These are phyloP conservation scores for Catocala sponsa DNA, from an alignment of 2,888 invertebrate genomes.

Conservation along the genomic window DNA sequence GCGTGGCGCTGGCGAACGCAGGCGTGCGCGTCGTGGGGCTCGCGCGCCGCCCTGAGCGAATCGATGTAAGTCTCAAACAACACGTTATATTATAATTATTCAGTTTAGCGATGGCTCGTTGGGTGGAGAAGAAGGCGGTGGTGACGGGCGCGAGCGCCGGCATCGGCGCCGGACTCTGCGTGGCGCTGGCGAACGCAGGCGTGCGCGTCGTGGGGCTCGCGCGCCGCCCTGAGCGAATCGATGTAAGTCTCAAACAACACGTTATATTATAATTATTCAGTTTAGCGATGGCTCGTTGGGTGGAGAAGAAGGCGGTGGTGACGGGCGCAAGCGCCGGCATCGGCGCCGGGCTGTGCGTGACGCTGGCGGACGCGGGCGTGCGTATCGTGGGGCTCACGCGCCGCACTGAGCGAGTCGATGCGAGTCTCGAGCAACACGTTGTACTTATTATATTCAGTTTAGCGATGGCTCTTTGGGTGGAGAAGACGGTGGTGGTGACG, in stretches of 20 bases:
- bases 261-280: background rate
- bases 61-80: constrained; percentile 54
- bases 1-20: constrained; percentile 64
- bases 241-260: too few relatives aligned
- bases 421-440: constrained; percentile 34
- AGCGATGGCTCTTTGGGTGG: constrained; percentile 62
- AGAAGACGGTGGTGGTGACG: constrained; percentile 77
- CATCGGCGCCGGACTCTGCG: constrained; percentile 72
- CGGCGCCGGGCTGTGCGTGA: constrained; percentile 68
- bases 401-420: constrained; percentile 54
- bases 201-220: constrained; percentile 64
- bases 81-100: too few relatives aligned
- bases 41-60: constrained; percentile 58
- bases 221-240: constrained; percentile 21
- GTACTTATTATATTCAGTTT: too few relatives aligned
- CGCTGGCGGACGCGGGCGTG: constrained; percentile 69
- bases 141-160: constrained; percentile 82
- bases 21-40: constrained; percentile 68
- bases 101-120: constrained; percentile 47
- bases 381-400: constrained; percentile 65
- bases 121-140: constrained; percentile 75
- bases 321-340: constrained; percentile 82
- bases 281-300: constrained; percentile 72
- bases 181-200: constrained; percentile 68
- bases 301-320: constrained; percentile 75